phyloP scores from a whole-genome alignment of 1,140 invertebrate species.

The Brachionus plicatilis region DNA sequence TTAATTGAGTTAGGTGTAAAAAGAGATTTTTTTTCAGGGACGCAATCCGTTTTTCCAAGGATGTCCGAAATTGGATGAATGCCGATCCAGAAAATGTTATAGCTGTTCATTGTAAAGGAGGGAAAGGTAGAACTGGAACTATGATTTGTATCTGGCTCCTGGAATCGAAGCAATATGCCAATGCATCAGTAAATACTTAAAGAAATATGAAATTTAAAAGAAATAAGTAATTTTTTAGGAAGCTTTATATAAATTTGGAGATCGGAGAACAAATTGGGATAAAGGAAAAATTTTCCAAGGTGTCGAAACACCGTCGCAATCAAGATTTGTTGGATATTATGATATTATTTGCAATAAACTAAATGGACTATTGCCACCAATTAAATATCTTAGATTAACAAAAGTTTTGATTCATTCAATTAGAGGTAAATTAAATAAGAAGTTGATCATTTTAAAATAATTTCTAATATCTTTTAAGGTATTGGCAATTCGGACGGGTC shows the following conservation, averaged over 20 bases:
- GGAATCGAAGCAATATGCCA: conserved; percentile 49
- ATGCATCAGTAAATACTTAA: background rate
- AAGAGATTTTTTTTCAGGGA: conserved; percentile 50
- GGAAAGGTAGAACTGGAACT: conserved; percentile 62
- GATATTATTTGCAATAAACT: conserved; percentile 56
- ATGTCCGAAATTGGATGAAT: conserved; percentile 58
- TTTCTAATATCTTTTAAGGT: conserved; percentile 44
- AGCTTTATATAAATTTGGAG: conserved; percentile 60
- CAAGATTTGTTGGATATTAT: conserved; percentile 61
- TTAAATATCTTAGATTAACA: conserved; percentile 51
- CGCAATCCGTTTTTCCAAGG: conserved; percentile 57
- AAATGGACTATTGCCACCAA: conserved; percentile 52
- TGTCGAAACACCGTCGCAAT: conserved; percentile 60
- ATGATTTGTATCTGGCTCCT: conserved; percentile 61
- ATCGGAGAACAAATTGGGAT: conserved; percentile 58
- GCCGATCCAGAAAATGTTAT: conserved; percentile 60
- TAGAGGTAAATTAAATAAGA: conserved; percentile 45
- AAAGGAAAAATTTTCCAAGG: conserved; percentile 60
- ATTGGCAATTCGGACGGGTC: conserved; percentile 58
- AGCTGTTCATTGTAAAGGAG: conserved; percentile 65
- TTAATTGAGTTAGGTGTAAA: conserved; percentile 40
- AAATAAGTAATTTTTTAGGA: conserved; percentile 47
- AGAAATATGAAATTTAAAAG: background rate
- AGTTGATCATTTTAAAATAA: background rate
- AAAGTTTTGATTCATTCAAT: conserved; percentile 54